A percentile compares a stretch with the other conserved stretches of the same genome.
Conservation (phyloP, 2,888 invertebrate genomes). For the Arge pagana region DNA sequence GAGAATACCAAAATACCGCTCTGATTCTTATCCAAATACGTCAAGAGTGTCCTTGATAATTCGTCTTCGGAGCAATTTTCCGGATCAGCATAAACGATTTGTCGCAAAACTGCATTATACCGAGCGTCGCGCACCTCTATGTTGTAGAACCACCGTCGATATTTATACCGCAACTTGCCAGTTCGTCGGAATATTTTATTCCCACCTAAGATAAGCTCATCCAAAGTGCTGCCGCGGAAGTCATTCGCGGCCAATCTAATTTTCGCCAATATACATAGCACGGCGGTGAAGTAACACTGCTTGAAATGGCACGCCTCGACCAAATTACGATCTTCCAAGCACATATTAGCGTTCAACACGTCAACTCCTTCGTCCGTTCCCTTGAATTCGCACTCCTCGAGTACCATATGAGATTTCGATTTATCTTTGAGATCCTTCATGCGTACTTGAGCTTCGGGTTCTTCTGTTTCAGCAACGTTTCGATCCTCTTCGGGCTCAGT, state of each 20-base stretch:
- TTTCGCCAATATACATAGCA: slow-evolving; percentile 48
- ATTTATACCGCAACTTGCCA: slow-evolving; percentile 42
- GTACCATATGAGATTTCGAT: background rate
- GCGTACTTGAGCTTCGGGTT: slow-evolving; percentile 12
- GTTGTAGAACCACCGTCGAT: slow-evolving; percentile 41
- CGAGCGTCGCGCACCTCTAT: slow-evolving; percentile 40
- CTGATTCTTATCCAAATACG: slow-evolving; percentile 38
- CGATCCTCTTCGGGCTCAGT: slow-evolving; percentile 1
- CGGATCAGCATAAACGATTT: slow-evolving; percentile 44
- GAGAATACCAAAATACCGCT: slow-evolving; percentile 47
- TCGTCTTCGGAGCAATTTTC: slow-evolving; percentile 37
- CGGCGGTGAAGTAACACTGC: slow-evolving; percentile 45
- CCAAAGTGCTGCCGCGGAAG: slow-evolving; percentile 39
- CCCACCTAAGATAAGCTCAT: slow-evolving; percentile 41
- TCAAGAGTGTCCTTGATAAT: slow-evolving; percentile 30
- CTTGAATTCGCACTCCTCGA: slow-evolving; percentile 37
- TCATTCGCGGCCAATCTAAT: slow-evolving; percentile 35
- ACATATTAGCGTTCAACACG: slow-evolving; percentile 40
- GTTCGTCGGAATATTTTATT: slow-evolving; percentile 40
- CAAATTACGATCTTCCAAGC: slow-evolving; percentile 34
- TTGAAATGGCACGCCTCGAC: slow-evolving; percentile 41
- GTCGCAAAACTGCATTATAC: slow-evolving; percentile 45
- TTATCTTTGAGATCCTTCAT: slow-evolving; percentile 23
- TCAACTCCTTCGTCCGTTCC: slow-evolving; percentile 36
- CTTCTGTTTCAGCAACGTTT: slow-evolving; percentile 3